Conservation (phyloP, 2,888 invertebrate species). For the Steromphala cineraria region DNA sequence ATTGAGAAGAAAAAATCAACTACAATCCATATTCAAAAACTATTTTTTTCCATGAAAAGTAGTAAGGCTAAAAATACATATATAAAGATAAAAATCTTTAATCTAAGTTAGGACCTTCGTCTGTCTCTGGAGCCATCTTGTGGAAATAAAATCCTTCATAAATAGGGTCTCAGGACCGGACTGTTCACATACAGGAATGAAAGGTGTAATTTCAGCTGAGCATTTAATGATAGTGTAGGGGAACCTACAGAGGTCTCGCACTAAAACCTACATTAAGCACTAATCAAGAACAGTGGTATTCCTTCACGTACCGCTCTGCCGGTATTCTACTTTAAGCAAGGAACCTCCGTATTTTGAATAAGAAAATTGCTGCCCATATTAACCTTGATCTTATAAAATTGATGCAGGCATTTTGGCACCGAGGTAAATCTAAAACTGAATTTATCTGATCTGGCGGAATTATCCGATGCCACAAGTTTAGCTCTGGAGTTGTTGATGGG, state of each 20-base stretch:
- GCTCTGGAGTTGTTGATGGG: no score
- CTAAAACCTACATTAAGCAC: conserved; percentile 1
- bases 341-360: not conserved
- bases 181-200: not conserved
- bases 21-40: no score
- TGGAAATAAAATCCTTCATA: not conserved
- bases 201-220: not conserved
- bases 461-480: not conserved
- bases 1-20: no score
- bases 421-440: not conserved
- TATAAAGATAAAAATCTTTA: no score
- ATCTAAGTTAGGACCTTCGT: not conserved
- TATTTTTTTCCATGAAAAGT: no score
- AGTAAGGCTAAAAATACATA: no score
- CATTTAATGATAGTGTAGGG: not conserved
- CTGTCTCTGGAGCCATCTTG: not conserved
- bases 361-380: not conserved
- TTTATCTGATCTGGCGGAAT: not conserved
- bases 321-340: not conserved
- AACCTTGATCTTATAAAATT: not conserved
- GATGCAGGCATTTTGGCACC: not conserved
- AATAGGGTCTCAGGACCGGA: not conserved
- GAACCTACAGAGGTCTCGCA: not conserved
- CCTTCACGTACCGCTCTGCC: not conserved
- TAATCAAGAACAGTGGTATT: not conserved